A percentile compares a stretch with the other conserved stretches of the same genome.
phyloP scores from a whole-genome alignment of 2,797 vertebrate genomes.

The Choloepus didactylus region DNA sequence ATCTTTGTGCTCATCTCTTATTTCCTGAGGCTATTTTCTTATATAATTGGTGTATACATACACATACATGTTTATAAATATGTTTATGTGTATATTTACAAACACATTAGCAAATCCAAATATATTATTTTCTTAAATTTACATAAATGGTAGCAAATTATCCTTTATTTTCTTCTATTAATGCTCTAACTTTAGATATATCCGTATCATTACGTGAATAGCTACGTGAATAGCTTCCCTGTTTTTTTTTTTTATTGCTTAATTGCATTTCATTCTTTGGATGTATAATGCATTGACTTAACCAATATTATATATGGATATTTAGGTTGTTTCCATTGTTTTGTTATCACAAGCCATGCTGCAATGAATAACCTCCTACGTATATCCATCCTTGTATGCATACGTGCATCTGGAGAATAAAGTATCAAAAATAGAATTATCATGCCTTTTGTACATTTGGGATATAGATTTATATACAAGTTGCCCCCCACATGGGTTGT shows the following conservation, averaged over 20 bases:
- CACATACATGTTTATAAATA: background rate
- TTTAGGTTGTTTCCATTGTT: background rate
- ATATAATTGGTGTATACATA: too few relatives aligned
- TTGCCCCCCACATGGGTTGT: background rate
- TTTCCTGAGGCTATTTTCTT: background rate
- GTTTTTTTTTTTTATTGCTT: background rate
- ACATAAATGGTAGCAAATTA: background rate
- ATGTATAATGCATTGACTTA: background rate
- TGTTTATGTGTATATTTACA: background rate
- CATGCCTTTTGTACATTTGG: constrained; percentile 4
- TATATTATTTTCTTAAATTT: background rate
- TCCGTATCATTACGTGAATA: background rate
- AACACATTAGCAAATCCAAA: background rate
- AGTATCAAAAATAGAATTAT: background rate
- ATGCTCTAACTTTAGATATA: background rate
- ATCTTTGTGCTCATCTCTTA: background rate
- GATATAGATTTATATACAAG: background rate
- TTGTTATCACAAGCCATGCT: background rate
- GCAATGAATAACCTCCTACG: background rate
- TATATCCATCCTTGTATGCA: background rate
- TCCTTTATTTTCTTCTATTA: background rate
- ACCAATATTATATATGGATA: background rate
- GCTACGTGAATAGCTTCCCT: background rate
- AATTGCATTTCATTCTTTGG: background rate
- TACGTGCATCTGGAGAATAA: background rate